Evolutionary conservation across 2,113 vertebrate species (phyloP), one percentile per base, ranked within the genome.

Genomic region (Crotalus horridus): DNA sequence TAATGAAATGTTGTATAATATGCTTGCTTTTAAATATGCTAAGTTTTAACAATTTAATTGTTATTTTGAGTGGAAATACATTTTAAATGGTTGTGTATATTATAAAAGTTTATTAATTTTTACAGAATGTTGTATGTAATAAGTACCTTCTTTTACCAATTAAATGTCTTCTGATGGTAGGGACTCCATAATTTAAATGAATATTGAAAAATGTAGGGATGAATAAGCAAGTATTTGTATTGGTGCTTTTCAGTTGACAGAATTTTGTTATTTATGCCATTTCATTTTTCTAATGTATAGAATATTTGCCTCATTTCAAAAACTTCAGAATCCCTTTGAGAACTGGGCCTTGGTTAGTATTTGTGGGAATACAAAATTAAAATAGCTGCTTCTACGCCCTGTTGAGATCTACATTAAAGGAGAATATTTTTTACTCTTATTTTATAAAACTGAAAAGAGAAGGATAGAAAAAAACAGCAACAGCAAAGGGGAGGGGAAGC

Each of bases 1-100:
- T 39, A n/a, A 74, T n/a, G 29, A 74, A 90, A 85, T 43, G 21
- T 48, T 93, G 86, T 88, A n/a, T 51, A 86, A 64, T 48, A 9
- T 89, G 6, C 23, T 9, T 12, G 4, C 3, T 29, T 56, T 85
- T 95, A 56, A 10, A 86, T 24, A 74, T 81, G 17, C 91, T 51
- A 89, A 20, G 55, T 93, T 64, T 48, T 33, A 90, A 91, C n/a
- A 90, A 90, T 93, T 64, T 20, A 92, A 64, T 88, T 6, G 39
- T 33, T 94, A 0, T 85, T 29, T 94, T 88, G 39, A 39, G 39
- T n/a, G 88, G 43, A 64, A 64, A n/a, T 64, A 58, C 11, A 81
- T 56, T 88, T 88, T 55, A 33, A 56, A 88, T 17, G 3, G 15
- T n/a, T 88, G n/a, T 55, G 29, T 56, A 88, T 55, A 3, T 56